phyloP scores from a whole-genome alignment of 1,140 invertebrate species.

The Telenomus remus region DNA sequence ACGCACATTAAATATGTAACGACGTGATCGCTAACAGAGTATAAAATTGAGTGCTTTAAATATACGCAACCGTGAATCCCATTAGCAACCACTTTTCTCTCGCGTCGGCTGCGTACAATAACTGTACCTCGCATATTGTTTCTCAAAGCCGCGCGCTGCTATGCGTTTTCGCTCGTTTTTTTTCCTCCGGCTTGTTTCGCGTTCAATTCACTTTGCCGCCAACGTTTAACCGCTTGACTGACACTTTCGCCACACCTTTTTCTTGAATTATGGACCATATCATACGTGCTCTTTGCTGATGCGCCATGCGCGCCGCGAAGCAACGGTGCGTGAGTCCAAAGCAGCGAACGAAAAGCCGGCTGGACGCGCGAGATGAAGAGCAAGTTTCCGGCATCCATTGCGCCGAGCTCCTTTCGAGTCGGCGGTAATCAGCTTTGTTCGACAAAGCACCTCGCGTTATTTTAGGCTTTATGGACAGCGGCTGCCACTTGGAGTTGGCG shows the following conservation, averaged over 20 bases:
- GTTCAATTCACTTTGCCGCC: slow-evolving; percentile 37
- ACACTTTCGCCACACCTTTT: slow-evolving; percentile 39
- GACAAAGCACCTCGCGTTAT: slow-evolving; percentile 35
- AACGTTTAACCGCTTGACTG: slow-evolving; percentile 33
- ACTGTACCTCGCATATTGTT: slow-evolving; percentile 36
- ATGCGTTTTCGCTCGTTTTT: slow-evolving; percentile 17
- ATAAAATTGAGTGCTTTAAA: slow-evolving; percentile 50
- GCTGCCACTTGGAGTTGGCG: slow-evolving; percentile 48
- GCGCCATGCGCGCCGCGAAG: not conserved
- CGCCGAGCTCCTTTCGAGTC: slow-evolving; percentile 26
- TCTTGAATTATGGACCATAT: slow-evolving; percentile 42
- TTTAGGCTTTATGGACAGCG: slow-evolving; percentile 47
- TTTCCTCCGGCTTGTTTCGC: not conserved
- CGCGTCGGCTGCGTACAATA: slow-evolving; percentile 14
- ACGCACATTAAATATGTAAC: slow-evolving; percentile 40
- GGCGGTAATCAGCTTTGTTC: slow-evolving; percentile 43
- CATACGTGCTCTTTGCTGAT: slow-evolving; percentile 11
- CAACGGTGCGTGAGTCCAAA: slow-evolving; percentile 30
- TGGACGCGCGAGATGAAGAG: slow-evolving; percentile 30
- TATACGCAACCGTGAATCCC: slow-evolving; percentile 35
- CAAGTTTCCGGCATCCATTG: slow-evolving; percentile 41
- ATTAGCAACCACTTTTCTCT: slow-evolving; percentile 34
- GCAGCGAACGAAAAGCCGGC: slow-evolving; percentile 19
- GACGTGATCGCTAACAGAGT: slow-evolving; percentile 31
- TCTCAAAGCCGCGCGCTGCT: slow-evolving; percentile 14